phyloP scores from a whole-genome alignment of 2,113 vertebrate species.

The Corythaeola cristata region DNA sequence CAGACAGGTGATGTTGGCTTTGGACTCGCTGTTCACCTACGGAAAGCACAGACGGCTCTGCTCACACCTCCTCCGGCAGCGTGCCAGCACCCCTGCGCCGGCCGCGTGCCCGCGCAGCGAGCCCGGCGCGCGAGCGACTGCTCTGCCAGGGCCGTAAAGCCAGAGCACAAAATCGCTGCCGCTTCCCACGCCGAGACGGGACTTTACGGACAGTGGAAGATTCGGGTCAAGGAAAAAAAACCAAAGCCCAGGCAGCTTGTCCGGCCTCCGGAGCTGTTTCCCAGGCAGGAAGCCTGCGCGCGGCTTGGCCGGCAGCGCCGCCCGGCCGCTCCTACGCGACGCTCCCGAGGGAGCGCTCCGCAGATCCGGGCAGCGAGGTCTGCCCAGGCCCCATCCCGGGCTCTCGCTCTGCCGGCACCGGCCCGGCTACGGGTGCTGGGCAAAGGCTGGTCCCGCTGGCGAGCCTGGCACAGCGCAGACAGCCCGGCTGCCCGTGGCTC shows the following conservation, averaged over 20 bases:
- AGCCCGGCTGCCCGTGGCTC: neutral
- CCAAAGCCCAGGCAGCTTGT: neutral
- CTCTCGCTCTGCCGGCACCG: neutral
- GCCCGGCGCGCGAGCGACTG: accelerated
- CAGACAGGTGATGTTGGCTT: constrained; percentile 96
- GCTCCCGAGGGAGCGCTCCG: neutral
- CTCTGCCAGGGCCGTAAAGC: neutral
- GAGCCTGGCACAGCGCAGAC: neutral
- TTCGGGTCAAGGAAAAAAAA: neutral
- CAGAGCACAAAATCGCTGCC: neutral
- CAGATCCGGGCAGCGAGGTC: neutral
- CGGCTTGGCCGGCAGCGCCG: neutral
- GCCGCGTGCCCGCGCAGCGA: neutral
- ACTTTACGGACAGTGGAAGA: neutral
- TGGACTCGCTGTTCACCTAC: constrained; percentile 90
- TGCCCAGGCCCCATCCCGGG: neutral
- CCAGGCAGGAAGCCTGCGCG: neutral
- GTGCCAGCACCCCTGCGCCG: accelerated
- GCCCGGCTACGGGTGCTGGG: neutral
- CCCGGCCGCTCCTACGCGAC: neutral
- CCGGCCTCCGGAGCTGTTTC: neutral
- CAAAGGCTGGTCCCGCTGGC: accelerated
- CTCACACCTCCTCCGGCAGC: neutral
- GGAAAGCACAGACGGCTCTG: neutral
- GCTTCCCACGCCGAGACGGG: accelerated